Evolutionary conservation across 2,888 invertebrate genomes (phyloP).

Genomic region (Helleia helle): DNA sequence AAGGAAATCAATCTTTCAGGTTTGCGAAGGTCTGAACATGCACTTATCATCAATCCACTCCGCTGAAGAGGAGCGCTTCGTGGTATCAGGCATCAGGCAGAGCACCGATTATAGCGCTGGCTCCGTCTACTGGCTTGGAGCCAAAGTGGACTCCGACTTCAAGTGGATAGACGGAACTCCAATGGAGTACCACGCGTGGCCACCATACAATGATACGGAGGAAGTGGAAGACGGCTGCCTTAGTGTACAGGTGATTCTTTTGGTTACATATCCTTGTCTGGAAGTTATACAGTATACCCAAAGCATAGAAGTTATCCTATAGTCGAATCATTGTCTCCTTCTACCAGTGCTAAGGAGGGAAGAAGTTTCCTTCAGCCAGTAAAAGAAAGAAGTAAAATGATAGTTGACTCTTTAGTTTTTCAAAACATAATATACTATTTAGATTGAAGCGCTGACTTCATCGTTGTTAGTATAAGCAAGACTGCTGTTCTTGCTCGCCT

Average conservation of each 20-base stretch:
- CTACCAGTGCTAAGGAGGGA: no score
- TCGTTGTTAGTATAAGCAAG: no score
- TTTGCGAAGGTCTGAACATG: slow-evolving; percentile 82
- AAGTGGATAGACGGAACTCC: slow-evolving; percentile 80
- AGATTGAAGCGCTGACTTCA: no score
- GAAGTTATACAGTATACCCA: no score
- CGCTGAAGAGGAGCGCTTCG: slow-evolving; percentile 80
- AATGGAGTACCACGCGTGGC: slow-evolving; percentile 77
- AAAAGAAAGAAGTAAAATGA: no score
- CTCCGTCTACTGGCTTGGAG: slow-evolving; percentile 84
- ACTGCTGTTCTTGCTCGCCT: no score
- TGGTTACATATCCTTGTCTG: neutral
- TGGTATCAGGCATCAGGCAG: slow-evolving; percentile 79
- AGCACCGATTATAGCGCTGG: slow-evolving; percentile 82
- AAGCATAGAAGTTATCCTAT: no score
- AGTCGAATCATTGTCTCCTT: no score
- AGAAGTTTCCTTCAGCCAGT: no score
- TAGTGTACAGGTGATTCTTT: slow-evolving; percentile 46
- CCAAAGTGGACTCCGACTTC: slow-evolving; percentile 39
- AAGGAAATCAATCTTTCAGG: slow-evolving; percentile 48
- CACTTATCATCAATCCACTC: slow-evolving; percentile 80
- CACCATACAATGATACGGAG: slow-evolving; percentile 70
- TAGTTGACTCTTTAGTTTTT: no score
- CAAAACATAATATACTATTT: no score
- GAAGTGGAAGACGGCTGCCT: slow-evolving; percentile 47